Evolutionary conservation across 2,888 invertebrate genomes (phyloP), one percentile per base, ranked within the genome.

Genomic region (Trisateles emortualis): DNA sequence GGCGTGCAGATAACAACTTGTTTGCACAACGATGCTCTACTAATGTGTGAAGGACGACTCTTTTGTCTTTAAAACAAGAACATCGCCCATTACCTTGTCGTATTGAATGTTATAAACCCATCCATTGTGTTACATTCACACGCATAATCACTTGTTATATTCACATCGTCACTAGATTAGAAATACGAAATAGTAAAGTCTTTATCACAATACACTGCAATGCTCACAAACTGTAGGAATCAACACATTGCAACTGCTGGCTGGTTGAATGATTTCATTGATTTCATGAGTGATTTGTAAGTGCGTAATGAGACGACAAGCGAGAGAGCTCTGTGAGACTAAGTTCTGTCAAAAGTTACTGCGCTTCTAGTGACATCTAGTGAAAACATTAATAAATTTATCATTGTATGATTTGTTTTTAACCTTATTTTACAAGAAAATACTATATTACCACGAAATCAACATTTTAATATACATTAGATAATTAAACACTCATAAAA

Each of bases 21-120:
- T 88, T 88, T 86, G 89, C 85, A 87, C 88, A 90, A 84, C 79
- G 83, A 87, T 86, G 80, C 78, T 81, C 82, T 79, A 84, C 82
- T 87, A 88, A 90, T 87, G 88, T 88, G 88, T 89, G 92, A 92
- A 92, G 92, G 92, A 89, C 91, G 79, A 76, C 81, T 83, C 89
- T 90, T 90, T 90, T 90, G 90, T 91, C 81, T 87, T 83, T 76
- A 53, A 74, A 22, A 75, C 72, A 63, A 79, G 79, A 86, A 80
- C 80, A 86, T 86, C 84, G 82, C 84, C 79, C 76, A 78, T 87
- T 90, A 88, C 90, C 91, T 91, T 88, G 86, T 76, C 74, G 65
- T 76, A 80, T 75, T 79, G 68, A 76, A 66, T 62, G 68, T 49
- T 74, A 68, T 65, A 76, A 72, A 72, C 64, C 60, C 65, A 78